Evolutionary conservation across 2,888 invertebrate species (phyloP).

Genomic region (Rotaria sp.): DNA sequence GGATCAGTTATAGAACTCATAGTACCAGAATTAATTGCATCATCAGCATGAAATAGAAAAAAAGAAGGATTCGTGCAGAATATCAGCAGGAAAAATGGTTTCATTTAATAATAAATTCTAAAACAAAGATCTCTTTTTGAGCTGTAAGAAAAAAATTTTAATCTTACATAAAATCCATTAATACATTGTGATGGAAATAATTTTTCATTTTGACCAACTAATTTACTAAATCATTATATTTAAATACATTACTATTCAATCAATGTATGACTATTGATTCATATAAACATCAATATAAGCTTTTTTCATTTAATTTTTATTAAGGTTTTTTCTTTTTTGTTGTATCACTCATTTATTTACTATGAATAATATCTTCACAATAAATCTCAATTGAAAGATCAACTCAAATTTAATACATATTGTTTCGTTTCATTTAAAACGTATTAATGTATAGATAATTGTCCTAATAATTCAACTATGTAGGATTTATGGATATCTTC

Average conservation of each 20-base stretch:
- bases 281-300: slow-evolving; percentile 30
- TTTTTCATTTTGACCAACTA: slow-evolving; percentile 29
- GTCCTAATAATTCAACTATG: slow-evolving; percentile 58
- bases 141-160: too few relatives aligned
- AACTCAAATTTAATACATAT: slow-evolving; percentile 58
- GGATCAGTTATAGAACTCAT: slow-evolving; percentile 15
- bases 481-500: background rate
- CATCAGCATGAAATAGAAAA: slow-evolving; percentile 50
- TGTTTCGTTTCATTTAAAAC: slow-evolving; percentile 77
- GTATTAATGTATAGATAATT: slow-evolving; percentile 77
- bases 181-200: background rate
- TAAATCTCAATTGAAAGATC: background rate
- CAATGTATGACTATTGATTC: background rate
- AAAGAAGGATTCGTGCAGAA: slow-evolving; percentile 51
- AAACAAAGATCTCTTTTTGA: slow-evolving; percentile 50
- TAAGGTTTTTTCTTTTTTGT: slow-evolving; percentile 60
- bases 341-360: slow-evolving; percentile 83
- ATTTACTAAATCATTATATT: slow-evolving; percentile 3
- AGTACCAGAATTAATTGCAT: slow-evolving; percentile 44
- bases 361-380: slow-evolving; percentile 59
- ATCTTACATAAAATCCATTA: background rate
- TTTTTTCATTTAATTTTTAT: slow-evolving; percentile 59
- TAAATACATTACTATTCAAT: background rate
- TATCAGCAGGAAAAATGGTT: slow-evolving; percentile 65
- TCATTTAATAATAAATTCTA: slow-evolving; percentile 85